A percentile compares a stretch with the other conserved stretches of the same genome.
phyloP scores from a whole-genome alignment of 2,797 vertebrate species.

The Hemitrygon akajei region DNA sequence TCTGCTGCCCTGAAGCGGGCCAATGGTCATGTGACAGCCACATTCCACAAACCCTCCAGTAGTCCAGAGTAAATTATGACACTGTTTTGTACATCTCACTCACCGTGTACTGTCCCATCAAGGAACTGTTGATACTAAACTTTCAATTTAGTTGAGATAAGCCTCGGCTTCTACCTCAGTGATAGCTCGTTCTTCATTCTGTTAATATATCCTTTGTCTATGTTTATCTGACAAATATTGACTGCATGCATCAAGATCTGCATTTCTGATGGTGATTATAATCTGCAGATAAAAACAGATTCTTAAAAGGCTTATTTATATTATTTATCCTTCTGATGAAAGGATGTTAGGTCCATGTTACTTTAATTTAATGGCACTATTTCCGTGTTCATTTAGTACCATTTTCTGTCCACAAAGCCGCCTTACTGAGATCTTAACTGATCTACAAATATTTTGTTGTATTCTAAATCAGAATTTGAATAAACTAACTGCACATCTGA shows the following conservation, averaged over 20 bases:
- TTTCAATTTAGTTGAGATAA: not conserved
- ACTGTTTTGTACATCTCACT: not conserved
- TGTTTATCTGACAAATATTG: too few species aligned
- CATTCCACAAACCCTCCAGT: not conserved
- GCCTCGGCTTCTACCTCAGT: not conserved
- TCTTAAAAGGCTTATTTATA: not conserved
- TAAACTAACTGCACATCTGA: not conserved
- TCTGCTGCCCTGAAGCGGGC: not conserved
- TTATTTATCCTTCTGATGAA: not conserved
- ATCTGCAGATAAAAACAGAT: not conserved
- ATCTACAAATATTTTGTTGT: not conserved
- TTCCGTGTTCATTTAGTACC: too few species aligned
- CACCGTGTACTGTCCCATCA: too few species aligned
- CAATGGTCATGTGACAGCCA: not conserved
- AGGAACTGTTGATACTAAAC: not conserved
- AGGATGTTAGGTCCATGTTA: not conserved
- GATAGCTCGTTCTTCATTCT: not conserved
- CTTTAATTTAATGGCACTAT: not conserved
- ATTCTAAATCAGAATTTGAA: not conserved
- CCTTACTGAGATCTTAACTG: not conserved
- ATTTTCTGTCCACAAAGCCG: not conserved
- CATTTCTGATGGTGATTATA: not conserved
- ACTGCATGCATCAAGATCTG: not conserved
- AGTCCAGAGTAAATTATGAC: not conserved
- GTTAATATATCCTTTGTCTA: not conserved